Evolutionary conservation across 2,797 vertebrate species (phyloP).

Genomic region (Pangasius sanitwongsei): DNA sequence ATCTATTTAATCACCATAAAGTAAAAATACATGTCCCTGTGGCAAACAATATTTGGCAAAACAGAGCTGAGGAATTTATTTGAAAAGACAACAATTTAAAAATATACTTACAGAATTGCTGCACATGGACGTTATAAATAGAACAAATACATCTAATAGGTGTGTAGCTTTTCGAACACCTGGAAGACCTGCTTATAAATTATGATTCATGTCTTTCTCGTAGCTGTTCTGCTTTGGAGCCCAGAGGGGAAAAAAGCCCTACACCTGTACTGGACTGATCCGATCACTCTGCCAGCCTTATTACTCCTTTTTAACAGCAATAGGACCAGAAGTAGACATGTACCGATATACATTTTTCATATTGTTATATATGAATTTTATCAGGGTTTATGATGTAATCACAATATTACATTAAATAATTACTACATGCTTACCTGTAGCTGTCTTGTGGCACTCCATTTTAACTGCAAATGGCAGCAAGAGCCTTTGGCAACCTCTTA

Average conservation of each 20-base stretch:
- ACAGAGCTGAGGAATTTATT: slow-evolving; percentile 66
- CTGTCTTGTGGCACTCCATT: not conserved
- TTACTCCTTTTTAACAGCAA: slow-evolving; percentile 36
- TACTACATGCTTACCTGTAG: not conserved
- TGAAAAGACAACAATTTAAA: slow-evolving; percentile 71
- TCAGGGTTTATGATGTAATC: not conserved
- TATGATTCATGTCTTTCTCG: slow-evolving; percentile 28
- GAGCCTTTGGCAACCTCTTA: not conserved
- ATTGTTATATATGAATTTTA: not conserved
- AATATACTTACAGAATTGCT: slow-evolving; percentile 84
- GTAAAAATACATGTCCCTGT: slow-evolving; percentile 64
- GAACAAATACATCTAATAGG: slow-evolving; percentile 80
- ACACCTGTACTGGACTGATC: slow-evolving; percentile 34
- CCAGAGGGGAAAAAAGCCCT: slow-evolving; percentile 61
- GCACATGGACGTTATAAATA: slow-evolving; percentile 85
- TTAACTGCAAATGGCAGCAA: not conserved
- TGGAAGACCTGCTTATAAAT: slow-evolving; percentile 84
- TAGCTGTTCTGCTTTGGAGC: slow-evolving; percentile 69
- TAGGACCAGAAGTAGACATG: slow-evolving; percentile 55
- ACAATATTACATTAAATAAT: not conserved
- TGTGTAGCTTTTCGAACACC: slow-evolving; percentile 71
- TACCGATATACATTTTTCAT: slow-evolving; percentile 33
- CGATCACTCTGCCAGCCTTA: slow-evolving; percentile 24
- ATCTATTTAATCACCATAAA: slow-evolving; percentile 55
- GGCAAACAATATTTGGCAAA: slow-evolving; percentile 68